Conservation (phyloP, 1,140 invertebrate species). For the Pristionchus pacificus region DNA sequence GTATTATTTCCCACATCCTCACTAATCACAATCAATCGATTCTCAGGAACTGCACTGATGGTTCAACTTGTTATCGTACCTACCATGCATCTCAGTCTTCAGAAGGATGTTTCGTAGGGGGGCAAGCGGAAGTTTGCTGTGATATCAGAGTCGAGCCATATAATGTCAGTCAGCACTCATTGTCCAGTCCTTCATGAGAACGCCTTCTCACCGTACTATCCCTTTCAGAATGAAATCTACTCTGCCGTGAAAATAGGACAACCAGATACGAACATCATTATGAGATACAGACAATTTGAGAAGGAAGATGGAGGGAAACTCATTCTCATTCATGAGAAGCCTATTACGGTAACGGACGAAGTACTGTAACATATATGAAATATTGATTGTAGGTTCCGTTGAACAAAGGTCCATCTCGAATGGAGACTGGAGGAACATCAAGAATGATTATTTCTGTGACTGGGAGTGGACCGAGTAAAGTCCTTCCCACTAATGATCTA, state of each 20-base stretch:
- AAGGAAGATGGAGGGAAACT: constrained; percentile 5
- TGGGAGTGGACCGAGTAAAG: constrained; percentile 39
- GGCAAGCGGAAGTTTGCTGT: constrained; percentile 44
- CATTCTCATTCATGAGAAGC: not conserved
- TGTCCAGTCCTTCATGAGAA: too few relatives aligned
- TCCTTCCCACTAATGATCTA: constrained; percentile 41
- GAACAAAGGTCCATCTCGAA: constrained; percentile 45
- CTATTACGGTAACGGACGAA: constrained; percentile 5
- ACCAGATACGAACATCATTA: constrained; percentile 41
- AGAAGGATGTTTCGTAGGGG: constrained; percentile 33
- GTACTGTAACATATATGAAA: constrained; percentile 5
- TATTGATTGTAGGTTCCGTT: constrained; percentile 31
- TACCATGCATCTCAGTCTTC: constrained; percentile 39
- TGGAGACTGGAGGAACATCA: constrained; percentile 42
- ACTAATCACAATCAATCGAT: not conserved
- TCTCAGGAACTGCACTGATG: constrained; percentile 41
- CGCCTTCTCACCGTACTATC: too few relatives aligned
- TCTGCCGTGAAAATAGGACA: constrained; percentile 42
- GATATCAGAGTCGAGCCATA: constrained; percentile 43
- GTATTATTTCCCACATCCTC: constrained; percentile 9
- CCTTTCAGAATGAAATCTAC: constrained; percentile 12
- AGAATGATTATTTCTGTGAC: constrained; percentile 35
- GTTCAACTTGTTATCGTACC: constrained; percentile 46
- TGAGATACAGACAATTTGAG: constrained; percentile 25
- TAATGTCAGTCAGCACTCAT: constrained; percentile 33